A percentile compares a stretch with the other conserved stretches of the same genome.
These are phyloP conservation scores for Deroptyus accipitrinus DNA, from an alignment of 2,113 vertebrate genomes.

Conservation along the genomic window DNA sequence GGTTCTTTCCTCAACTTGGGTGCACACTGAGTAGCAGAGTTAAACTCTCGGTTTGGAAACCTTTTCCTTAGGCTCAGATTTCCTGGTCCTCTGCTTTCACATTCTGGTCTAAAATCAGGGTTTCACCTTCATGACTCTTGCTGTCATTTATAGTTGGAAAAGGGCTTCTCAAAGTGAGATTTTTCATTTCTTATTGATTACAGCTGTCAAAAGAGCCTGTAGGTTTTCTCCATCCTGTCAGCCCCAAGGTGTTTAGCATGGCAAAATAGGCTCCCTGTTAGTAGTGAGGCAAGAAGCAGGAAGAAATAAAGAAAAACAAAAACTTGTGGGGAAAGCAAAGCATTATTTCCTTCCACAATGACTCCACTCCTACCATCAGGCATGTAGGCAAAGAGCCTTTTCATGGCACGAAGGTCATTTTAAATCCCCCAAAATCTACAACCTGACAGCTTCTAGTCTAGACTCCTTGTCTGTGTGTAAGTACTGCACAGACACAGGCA, in stretches of 20 bases:
- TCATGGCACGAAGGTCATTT: not conserved
- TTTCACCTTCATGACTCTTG: not conserved
- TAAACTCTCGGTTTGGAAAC: not conserved
- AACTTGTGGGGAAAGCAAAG: not conserved
- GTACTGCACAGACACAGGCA: not conserved
- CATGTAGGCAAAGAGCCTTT: not conserved
- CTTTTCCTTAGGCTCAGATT: not conserved
- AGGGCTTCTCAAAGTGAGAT: constrained; percentile 22
- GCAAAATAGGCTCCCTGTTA: constrained; percentile 4
- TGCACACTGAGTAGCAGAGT: not conserved
- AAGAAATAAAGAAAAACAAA: not conserved
- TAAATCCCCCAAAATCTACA: not conserved
- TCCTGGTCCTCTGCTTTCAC: not conserved
- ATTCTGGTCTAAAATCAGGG: not conserved
- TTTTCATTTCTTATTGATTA: constrained; percentile 49
- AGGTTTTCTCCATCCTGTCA: constrained; percentile 33
- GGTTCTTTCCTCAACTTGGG: not conserved
- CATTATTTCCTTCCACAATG: not conserved
- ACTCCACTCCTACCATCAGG: not conserved
- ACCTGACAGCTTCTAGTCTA: not conserved
- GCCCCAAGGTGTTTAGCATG: not conserved
- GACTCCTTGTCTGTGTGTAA: not conserved
- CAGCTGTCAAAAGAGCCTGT: constrained; percentile 30
- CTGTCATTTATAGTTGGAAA: not conserved
- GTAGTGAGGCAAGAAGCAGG: not conserved